Conservation (phyloP, 2,888 invertebrate species). For the Volucella inflata region DNA sequence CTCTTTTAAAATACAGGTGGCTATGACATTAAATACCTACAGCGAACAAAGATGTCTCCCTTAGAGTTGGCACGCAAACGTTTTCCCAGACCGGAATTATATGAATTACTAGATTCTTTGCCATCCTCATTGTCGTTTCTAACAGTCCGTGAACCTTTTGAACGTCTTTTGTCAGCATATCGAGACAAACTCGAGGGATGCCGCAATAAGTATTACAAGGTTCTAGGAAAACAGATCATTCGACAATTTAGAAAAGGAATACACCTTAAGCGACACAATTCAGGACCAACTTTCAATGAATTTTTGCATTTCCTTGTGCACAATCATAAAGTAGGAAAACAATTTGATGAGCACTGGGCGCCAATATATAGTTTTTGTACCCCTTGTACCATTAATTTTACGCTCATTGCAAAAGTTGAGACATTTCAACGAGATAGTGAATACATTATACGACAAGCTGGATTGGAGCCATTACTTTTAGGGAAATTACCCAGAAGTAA, state of each 20-base stretch:
- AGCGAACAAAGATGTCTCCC: constrained; percentile 86
- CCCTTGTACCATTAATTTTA: constrained; percentile 88
- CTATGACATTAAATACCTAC: constrained; percentile 86
- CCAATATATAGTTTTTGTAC: constrained; percentile 87
- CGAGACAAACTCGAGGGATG: constrained; percentile 90
- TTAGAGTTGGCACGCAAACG: constrained; percentile 88
- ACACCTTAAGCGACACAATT: constrained; percentile 77
- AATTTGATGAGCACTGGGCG: constrained; percentile 88
- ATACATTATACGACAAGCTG: constrained; percentile 86
- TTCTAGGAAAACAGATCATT: constrained; percentile 87
- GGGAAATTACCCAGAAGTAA: constrained; percentile 84
- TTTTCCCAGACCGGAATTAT: constrained; percentile 88
- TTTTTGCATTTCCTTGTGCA: constrained; percentile 88
- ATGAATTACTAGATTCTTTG: constrained; percentile 87
- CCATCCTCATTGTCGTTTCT: constrained; percentile 88
- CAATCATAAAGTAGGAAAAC: constrained; percentile 85
- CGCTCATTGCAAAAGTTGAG: constrained; percentile 87
- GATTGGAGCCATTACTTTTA: constrained; percentile 85
- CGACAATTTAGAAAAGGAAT: constrained; percentile 85
- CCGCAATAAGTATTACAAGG: constrained; percentile 88
- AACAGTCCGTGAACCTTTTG: constrained; percentile 90
- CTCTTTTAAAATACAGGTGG: constrained; percentile 84
- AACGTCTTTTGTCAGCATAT: constrained; percentile 89
- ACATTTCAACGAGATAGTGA: constrained; percentile 86
- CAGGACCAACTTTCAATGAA: constrained; percentile 88